Evolutionary conservation across 2,888 invertebrate genomes (phyloP).

Genomic region (Pocota personata): DNA sequence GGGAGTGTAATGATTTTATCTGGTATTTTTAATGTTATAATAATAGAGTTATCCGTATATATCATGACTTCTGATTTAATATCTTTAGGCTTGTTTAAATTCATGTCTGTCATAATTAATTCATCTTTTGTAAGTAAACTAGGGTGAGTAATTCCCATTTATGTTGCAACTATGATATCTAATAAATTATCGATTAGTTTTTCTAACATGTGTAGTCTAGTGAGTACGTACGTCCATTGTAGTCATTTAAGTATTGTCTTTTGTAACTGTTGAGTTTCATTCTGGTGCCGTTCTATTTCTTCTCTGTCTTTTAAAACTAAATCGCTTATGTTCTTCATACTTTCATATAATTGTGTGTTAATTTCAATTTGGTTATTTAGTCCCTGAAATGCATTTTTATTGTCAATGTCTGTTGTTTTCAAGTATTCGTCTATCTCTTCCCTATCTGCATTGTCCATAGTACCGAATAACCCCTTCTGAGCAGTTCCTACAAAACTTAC

Average conservation of each 20-base stretch:
- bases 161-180: slow-evolving; percentile 11
- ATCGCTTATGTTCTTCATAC: slow-evolving; percentile 9
- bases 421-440: slow-evolving; percentile 11
- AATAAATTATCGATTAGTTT: slow-evolving; percentile 6
- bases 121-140: slow-evolving; percentile 17
- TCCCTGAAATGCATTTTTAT: slow-evolving; percentile 3
- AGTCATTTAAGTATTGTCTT: slow-evolving; percentile 5
- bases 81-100: not conserved
- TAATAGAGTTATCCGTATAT: not conserved
- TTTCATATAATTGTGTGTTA: slow-evolving; percentile 12
- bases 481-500: slow-evolving; percentile 2
- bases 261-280: slow-evolving; percentile 11
- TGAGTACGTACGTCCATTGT: slow-evolving; percentile 11
- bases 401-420: not conserved
- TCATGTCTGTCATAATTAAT: slow-evolving; percentile 19
- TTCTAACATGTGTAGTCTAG: slow-evolving; percentile 18
- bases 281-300: slow-evolving; percentile 7
- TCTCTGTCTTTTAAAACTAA: slow-evolving; percentile 13
- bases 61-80: not conserved
- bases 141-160: slow-evolving; percentile 23
- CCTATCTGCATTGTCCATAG: not conserved
- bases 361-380: slow-evolving; percentile 23
- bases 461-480: slow-evolving; percentile 13
- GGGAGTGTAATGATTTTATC: not conserved
- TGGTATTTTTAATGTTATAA: slow-evolving; percentile 5